Evolutionary conservation across 2,113 vertebrate genomes (phyloP).

Genomic region (Brachionichthys hirsutus): DNA sequence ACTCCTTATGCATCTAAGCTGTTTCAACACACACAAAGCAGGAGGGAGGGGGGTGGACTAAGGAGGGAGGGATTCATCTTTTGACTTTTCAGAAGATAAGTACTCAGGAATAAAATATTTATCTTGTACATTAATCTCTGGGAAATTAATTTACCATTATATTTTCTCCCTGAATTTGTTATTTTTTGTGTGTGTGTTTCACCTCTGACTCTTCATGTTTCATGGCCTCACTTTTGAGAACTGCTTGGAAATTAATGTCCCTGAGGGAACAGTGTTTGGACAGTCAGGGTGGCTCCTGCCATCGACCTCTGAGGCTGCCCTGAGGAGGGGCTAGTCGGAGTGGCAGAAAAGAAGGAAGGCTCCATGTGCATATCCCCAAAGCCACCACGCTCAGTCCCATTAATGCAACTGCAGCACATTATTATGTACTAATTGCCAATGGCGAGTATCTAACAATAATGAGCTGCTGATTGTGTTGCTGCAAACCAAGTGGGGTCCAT

Average conservation of each 20-base stretch:
- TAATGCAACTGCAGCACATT: conserved; percentile 53
- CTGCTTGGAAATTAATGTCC: conserved; percentile 57
- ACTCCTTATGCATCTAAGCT: conserved; percentile 63
- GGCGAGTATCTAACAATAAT: conserved; percentile 45
- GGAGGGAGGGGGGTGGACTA: conserved; percentile 12
- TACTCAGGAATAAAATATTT: conserved; percentile 63
- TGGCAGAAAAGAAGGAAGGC: conserved; percentile 23
- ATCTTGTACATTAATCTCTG: conserved; percentile 62
- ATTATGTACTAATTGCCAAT: conserved; percentile 54
- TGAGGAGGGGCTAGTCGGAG: conserved; percentile 28
- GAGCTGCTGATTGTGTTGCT: conserved; percentile 36
- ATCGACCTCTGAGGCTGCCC: conserved; percentile 45
- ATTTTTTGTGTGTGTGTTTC: conserved; percentile 33
- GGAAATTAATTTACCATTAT: conserved; percentile 66
- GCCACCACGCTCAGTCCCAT: conserved; percentile 56
- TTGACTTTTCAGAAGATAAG: conserved; percentile 63
- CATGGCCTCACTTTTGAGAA: conserved; percentile 44
- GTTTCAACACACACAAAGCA: conserved; percentile 44
- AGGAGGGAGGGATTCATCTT: conserved; percentile 26
- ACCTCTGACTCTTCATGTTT: conserved; percentile 54
- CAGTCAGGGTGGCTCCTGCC: conserved; percentile 54
- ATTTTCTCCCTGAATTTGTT: conserved; percentile 19
- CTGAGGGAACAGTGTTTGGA: conserved; percentile 53
- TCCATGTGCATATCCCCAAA: conserved; percentile 41
- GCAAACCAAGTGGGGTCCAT: conserved; percentile 36